A percentile compares a stretch with the other conserved stretches of the same genome.
Conservation (phyloP, 2,888 invertebrate species). For the Scelioninae gen. 1 region DNA sequence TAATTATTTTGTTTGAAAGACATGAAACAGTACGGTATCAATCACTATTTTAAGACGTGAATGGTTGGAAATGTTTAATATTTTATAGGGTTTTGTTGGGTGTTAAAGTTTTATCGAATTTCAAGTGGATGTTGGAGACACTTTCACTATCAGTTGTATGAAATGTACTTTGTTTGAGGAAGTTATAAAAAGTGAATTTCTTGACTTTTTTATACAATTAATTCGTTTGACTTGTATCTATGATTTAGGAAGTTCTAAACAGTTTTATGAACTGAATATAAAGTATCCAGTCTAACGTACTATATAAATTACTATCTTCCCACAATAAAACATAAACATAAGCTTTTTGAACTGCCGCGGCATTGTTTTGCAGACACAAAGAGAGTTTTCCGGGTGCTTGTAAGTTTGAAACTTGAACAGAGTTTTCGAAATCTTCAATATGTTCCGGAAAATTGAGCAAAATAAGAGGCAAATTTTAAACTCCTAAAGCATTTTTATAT, state of each 20-base stretch:
- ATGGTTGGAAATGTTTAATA: too few relatives aligned
- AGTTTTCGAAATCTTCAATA: background rate
- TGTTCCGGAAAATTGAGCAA: background rate
- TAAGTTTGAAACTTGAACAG: background rate
- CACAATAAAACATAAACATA: conserved; percentile 1
- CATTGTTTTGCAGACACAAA: background rate
- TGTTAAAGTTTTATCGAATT: too few relatives aligned
- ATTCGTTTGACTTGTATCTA: background rate
- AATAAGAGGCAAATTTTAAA: background rate
- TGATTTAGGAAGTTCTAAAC: conserved; percentile 9
- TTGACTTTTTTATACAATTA: background rate
- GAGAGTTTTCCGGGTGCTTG: background rate
- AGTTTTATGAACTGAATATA: conserved; percentile 3
- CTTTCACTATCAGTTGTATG: background rate
- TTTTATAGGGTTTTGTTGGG: too few relatives aligned
- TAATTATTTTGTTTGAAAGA: background rate
- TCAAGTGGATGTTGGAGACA: background rate
- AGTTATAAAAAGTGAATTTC: background rate
- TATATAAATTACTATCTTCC: conserved; percentile 7
- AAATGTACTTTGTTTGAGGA: background rate
- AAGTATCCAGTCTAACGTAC: background rate
- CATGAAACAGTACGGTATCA: too few relatives aligned
- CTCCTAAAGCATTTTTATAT: too few relatives aligned
- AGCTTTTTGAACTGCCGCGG: conserved; percentile 3
- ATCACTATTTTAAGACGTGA: too few relatives aligned